phyloP scores from a whole-genome alignment of 1,140 invertebrate genomes.

The Pseudobourletiella spinata region DNA sequence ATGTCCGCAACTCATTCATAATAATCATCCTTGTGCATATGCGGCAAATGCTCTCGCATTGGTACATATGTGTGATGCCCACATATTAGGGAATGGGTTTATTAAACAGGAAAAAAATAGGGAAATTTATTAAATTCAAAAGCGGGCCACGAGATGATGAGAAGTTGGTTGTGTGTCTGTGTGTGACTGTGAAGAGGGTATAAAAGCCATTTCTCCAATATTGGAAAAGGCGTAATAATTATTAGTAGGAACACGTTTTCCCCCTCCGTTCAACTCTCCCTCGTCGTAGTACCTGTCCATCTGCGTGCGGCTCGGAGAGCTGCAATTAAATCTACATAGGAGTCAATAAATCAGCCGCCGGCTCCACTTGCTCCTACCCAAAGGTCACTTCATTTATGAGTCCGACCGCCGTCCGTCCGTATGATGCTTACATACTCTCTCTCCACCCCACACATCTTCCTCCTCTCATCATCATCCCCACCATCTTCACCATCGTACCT shows the following conservation, averaged over 20 bases:
- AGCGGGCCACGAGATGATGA: no score
- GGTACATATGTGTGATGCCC: no score
- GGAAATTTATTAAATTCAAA: no score
- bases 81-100: no score
- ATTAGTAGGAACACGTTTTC: conserved; percentile 1
- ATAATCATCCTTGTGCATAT: no score
- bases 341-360: conserved; percentile 2
- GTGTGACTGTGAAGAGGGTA: no score
- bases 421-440: background rate
- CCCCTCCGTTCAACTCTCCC: background rate
- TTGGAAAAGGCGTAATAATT: background rate
- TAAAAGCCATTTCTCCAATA: conserved; percentile 1
- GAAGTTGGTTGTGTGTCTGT: no score
- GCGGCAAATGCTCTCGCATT: no score
- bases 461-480: background rate
- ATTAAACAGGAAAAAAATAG: no score
- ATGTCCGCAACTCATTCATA: no score
- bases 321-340: background rate
- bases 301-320: no score
- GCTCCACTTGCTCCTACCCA: background rate
- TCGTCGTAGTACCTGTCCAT: no score
- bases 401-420: background rate
- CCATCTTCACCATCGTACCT: background rate
- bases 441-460: background rate
- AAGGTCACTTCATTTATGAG: background rate